These are phyloP conservation scores for Brachystomella parvula DNA, from an alignment of 1,140 invertebrate species.

Conservation along the genomic window DNA sequence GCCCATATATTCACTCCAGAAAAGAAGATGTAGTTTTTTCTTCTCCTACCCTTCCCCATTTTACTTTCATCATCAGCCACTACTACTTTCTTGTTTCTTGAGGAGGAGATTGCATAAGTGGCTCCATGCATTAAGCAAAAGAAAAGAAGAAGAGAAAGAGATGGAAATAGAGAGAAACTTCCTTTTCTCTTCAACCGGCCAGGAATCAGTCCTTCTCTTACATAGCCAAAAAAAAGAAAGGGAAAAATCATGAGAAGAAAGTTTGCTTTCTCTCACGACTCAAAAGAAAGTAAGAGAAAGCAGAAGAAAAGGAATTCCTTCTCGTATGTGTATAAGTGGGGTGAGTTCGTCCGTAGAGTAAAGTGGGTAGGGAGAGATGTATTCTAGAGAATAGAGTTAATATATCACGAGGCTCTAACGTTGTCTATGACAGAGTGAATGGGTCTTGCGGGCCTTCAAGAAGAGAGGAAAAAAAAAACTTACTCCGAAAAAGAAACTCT, in stretches of 20 bases:
- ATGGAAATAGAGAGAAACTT: no score
- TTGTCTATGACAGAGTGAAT: conserved; percentile 44
- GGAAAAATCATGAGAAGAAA: not conserved
- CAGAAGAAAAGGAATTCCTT: not conserved
- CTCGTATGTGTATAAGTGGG: not conserved
- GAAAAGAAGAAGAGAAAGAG: not conserved
- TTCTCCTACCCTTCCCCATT: not conserved
- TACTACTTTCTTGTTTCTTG: not conserved
- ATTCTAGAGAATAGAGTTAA: conserved; percentile 39
- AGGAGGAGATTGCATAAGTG: not conserved
- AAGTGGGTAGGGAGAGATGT: conserved; percentile 21
- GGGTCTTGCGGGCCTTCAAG: conserved; percentile 36
- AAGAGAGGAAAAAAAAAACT: not conserved
- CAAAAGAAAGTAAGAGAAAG: not conserved
- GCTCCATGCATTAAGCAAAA: not conserved
- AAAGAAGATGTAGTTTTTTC: not conserved
- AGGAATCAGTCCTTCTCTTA: no score
- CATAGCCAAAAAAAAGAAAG: not conserved
- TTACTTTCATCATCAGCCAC: not conserved
- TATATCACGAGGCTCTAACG: conserved; percentile 42
- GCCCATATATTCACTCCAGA: not conserved
- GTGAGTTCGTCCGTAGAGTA: not conserved
- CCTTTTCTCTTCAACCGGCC: no score
- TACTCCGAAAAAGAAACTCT: conserved; percentile 12
- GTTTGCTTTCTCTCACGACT: not conserved